These are phyloP conservation scores for Rhimphoctona megacephalus DNA, from an alignment of 2,888 invertebrate genomes.

Conservation along the genomic window DNA sequence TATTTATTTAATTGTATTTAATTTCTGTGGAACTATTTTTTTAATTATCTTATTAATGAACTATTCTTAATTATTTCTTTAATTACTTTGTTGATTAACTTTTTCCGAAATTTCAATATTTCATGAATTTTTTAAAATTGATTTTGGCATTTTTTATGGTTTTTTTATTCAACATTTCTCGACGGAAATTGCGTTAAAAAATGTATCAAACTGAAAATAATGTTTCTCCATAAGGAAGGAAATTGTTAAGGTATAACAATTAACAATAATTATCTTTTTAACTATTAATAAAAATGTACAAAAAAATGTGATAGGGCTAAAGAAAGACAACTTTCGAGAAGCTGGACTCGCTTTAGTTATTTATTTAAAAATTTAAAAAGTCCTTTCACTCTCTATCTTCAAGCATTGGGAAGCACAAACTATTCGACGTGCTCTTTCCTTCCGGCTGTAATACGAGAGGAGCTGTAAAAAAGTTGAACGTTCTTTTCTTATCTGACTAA, in stretches of 20 bases:
- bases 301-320: not conserved
- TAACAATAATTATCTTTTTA: not conserved
- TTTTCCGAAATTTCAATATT: not conserved
- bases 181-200: not conserved
- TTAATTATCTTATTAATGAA: too few species aligned
- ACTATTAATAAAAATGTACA: not conserved
- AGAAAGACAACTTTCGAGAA: slow-evolving; percentile 17
- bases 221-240: not conserved
- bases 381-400: slow-evolving; percentile 65
- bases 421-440: slow-evolving; percentile 51
- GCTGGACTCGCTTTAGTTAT: not conserved
- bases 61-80: not conserved
- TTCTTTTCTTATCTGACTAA: slow-evolving; percentile 23
- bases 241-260: not conserved
- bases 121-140: not conserved
- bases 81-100: not conserved
- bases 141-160: not conserved
- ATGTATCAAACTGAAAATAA: not conserved
- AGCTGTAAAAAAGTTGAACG: slow-evolving; percentile 31
- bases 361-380: slow-evolving; percentile 61
- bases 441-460: slow-evolving; percentile 39
- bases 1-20: not conserved
- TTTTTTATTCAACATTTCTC: not conserved
- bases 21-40: not conserved
- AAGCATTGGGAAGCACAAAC: slow-evolving; percentile 7